A percentile compares a stretch with the other conserved stretches of the same genome.
Conservation (phyloP, 2,113 vertebrate genomes). For the Hymenochirus boettgeri region DNA sequence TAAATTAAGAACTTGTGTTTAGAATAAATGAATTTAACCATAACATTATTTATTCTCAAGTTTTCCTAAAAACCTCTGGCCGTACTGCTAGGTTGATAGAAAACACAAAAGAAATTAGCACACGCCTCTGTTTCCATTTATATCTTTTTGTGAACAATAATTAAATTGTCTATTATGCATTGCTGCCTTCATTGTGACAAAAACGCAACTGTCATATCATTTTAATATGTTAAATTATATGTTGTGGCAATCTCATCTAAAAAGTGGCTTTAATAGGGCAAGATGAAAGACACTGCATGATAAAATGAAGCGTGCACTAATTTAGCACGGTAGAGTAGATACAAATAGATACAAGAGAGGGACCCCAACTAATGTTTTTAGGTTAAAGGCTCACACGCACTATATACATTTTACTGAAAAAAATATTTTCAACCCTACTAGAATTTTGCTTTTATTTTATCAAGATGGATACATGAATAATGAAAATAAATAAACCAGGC, state of each 20-base stretch:
- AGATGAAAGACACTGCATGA: not conserved
- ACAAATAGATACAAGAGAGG: too few species aligned
- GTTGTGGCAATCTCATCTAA: constrained; percentile 46
- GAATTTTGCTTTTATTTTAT: not conserved
- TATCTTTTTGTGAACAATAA: constrained; percentile 8
- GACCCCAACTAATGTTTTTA: too few species aligned
- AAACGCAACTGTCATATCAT: constrained; percentile 41
- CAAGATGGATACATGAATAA: not conserved
- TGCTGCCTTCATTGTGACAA: constrained; percentile 40
- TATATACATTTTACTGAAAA: too few species aligned
- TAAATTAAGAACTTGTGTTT: too few species aligned
- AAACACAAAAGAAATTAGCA: not conserved
- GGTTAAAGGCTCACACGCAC: too few species aligned
- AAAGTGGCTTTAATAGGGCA: constrained; percentile 51
- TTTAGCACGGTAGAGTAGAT: too few species aligned
- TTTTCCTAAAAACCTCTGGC: not conserved
- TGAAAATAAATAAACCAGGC: not conserved
- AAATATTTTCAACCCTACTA: not conserved
- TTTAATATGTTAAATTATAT: constrained; percentile 47
- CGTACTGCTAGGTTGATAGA: not conserved
- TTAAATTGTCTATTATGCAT: constrained; percentile 42
- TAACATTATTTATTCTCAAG: not conserved
- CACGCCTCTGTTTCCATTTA: not conserved
- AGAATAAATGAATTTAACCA: too few species aligned
- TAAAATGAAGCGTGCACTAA: too few species aligned